Conservation (phyloP, 1,140 invertebrate species). For the Drosophila trapezifrons region DNA sequence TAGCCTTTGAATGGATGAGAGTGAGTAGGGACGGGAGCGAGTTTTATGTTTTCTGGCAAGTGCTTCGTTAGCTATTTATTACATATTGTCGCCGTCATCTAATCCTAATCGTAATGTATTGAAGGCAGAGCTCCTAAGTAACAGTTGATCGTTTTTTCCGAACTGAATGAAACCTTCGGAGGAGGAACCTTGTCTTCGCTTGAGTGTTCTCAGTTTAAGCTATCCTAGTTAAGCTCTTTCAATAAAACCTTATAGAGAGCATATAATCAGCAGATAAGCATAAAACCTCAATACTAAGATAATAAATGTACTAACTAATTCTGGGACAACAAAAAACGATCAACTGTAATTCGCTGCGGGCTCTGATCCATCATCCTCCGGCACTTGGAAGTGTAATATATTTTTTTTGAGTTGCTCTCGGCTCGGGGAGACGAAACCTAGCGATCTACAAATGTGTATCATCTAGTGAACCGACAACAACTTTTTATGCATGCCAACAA, state of each 20-base stretch:
- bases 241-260: not conserved
- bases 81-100: not conserved
- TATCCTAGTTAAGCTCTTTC: too few relatives aligned
- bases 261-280: too few relatives aligned
- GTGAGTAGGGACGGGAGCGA: not conserved
- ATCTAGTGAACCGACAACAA: conserved; percentile 44
- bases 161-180: too few relatives aligned
- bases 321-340: too few relatives aligned
- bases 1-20: conserved; percentile 24
- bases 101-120: not conserved
- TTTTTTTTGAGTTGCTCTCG: conserved; percentile 15
- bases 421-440: conserved; percentile 21
- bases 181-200: too few relatives aligned
- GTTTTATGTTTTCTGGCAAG: conserved; percentile 8
- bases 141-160: not conserved
- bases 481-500: conserved; percentile 80
- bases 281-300: too few relatives aligned
- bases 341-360: not conserved
- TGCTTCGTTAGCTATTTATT: conserved; percentile 28
- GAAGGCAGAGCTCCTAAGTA: not conserved
- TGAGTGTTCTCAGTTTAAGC: too few relatives aligned
- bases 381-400: not conserved
- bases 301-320: too few relatives aligned
- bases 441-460: conserved; percentile 33
- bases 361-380: not conserved